Evolutionary conservation across 2,888 invertebrate genomes (phyloP).

Genomic region (Drosophila greeni): DNA sequence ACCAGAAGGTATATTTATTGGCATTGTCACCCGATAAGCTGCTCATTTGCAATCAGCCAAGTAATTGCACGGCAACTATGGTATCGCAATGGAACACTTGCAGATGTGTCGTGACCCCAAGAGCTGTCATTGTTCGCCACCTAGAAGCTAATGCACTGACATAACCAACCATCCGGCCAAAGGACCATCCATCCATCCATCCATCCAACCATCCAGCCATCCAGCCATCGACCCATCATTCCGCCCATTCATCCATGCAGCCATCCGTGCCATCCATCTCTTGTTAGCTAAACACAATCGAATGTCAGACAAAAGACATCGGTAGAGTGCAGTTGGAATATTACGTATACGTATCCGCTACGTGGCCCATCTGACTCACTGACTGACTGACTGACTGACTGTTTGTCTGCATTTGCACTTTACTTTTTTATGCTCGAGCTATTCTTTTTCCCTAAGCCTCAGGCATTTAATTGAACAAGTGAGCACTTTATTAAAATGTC

Average conservation of each 20-base stretch:
- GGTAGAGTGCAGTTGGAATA: conserved; percentile 33
- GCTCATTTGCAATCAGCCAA: conserved; percentile 7
- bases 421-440: conserved; percentile 14
- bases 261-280: conserved; percentile 34
- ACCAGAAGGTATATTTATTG: too few species aligned
- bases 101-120: conserved; percentile 30
- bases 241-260: conserved; percentile 18
- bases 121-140: conserved; percentile 21
- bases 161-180: conserved; percentile 27
- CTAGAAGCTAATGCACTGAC: conserved; percentile 27
- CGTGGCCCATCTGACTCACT: conserved; percentile 19
- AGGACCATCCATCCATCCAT: conserved; percentile 10
- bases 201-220: conserved; percentile 6
- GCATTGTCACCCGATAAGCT: conserved; percentile 6
- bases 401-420: conserved; percentile 36
- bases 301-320: conserved; percentile 37
- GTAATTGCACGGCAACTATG: conserved; percentile 15
- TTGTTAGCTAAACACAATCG: conserved; percentile 42
- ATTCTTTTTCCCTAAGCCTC: conserved; percentile 30
- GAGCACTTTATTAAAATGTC: conserved; percentile 74
- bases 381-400: conserved; percentile 30
- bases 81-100: conserved; percentile 2
- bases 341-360: conserved; percentile 33
- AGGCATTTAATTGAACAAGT: conserved; percentile 69
- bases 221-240: conserved; percentile 27